These are phyloP conservation scores for Myanophis thanlyinensis DNA, from an alignment of 2,113 vertebrate genomes.

Conservation along the genomic window DNA sequence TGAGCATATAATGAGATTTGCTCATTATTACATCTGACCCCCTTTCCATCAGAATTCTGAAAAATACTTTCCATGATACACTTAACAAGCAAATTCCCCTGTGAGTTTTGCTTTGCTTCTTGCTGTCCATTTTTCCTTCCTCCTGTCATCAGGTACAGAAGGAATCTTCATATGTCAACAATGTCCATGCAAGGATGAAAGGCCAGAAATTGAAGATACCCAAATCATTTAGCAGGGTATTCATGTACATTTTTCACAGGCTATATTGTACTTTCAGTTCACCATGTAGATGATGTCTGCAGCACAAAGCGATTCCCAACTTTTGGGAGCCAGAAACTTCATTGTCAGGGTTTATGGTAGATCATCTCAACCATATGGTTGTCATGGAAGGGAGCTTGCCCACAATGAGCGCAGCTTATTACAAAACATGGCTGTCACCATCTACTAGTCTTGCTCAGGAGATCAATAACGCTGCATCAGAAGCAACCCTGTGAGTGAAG, in stretches of 20 bases:
- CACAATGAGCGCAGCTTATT: not conserved
- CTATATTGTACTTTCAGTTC: not conserved
- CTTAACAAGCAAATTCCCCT: not conserved
- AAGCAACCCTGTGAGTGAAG: not conserved
- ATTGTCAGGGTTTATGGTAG: not conserved
- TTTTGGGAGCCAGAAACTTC: not conserved
- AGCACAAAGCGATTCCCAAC: not conserved
- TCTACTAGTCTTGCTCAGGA: not conserved
- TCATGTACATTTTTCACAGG: not conserved
- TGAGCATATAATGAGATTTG: no score
- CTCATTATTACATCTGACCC: not conserved
- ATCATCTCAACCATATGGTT: not conserved
- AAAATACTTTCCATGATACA: not conserved
- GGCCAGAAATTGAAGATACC: not conserved
- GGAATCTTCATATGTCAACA: not conserved
- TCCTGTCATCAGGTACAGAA: not conserved
- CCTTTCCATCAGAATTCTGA: not conserved
- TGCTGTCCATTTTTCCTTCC: not conserved
- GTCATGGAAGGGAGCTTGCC: not conserved
- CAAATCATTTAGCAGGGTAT: not conserved
- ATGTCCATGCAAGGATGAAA: not conserved
- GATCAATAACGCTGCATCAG: not conserved
- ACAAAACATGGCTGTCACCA: not conserved
- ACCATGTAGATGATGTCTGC: not conserved
- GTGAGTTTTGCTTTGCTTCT: not conserved